These are phyloP conservation scores for Actinemys pallida DNA, from an alignment of 2,113 vertebrate species.

Conservation along the genomic window DNA sequence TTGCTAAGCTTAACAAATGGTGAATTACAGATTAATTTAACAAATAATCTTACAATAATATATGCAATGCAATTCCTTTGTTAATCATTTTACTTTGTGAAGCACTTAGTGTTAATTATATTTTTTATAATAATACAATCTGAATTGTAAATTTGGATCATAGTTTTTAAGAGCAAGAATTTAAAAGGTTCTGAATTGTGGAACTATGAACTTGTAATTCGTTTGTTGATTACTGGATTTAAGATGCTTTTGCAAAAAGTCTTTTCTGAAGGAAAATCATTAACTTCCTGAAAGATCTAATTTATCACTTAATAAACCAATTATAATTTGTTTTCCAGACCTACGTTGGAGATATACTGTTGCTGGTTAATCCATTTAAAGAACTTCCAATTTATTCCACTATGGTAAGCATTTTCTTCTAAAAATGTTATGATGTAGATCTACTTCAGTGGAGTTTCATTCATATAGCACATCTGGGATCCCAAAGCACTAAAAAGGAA, in stretches of 20 bases:
- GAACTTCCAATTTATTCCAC: constrained; percentile 95
- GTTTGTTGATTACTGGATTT: not conserved
- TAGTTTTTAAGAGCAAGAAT: not conserved
- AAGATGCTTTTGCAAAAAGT: not conserved
- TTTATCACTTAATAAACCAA: constrained; percentile 7
- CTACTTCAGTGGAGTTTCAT: not conserved
- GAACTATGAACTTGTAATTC: not conserved
- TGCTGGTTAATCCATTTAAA: constrained; percentile 96
- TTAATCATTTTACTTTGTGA: constrained; percentile 21
- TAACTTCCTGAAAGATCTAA: not conserved
- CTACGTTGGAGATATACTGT: constrained; percentile 93
- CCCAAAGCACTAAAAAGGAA: not conserved
- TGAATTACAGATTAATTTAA: constrained; percentile 8
- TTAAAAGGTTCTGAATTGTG: not conserved
- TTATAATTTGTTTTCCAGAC: constrained; percentile 82
- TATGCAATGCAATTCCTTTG: not conserved
- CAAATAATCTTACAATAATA: not conserved
- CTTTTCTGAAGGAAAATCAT: constrained; percentile 4
- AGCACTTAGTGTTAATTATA: not conserved
- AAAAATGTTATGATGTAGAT: not conserved
- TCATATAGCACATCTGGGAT: not conserved
- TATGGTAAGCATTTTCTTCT: constrained; percentile 83
- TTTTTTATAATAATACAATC: constrained; percentile 29
- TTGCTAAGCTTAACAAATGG: not conserved
- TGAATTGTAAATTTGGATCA: constrained; percentile 39